phyloP scores from a whole-genome alignment of 2,888 invertebrate genomes.

The Sympetrum striolatum region DNA sequence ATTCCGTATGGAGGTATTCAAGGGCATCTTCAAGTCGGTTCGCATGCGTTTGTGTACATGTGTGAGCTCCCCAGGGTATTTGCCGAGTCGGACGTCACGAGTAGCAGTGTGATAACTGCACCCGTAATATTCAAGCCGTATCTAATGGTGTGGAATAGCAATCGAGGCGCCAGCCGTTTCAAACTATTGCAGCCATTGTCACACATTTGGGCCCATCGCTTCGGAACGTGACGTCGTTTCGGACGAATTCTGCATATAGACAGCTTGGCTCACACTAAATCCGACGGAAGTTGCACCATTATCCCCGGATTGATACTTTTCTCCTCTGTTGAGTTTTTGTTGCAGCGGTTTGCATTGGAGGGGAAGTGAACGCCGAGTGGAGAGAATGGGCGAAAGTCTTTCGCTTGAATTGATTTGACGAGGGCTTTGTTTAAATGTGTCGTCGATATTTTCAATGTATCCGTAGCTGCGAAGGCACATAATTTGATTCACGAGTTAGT shows the following conservation, averaged over 20 bases:
- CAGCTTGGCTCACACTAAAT: neutral
- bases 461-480: too few species aligned
- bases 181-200: neutral
- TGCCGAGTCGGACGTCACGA: neutral
- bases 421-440: neutral
- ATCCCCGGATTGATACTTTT: neutral
- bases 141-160: neutral
- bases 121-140: neutral
- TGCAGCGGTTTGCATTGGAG: too few species aligned
- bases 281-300: neutral
- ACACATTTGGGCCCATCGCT: neutral
- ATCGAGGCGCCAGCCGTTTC: neutral
- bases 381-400: neutral
- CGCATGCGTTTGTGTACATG: neutral
- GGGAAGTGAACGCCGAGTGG: too few species aligned
- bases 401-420: neutral
- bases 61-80: neutral
- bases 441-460: too few species aligned
- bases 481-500: too few species aligned
- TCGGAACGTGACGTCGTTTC: neutral
- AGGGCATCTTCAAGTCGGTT: neutral
- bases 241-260: neutral
- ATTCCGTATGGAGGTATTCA: neutral
- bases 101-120: neutral
- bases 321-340: neutral